These are phyloP conservation scores for Luehdorfia chinensis DNA, from an alignment of 1,140 invertebrate genomes.

Conservation along the genomic window DNA sequence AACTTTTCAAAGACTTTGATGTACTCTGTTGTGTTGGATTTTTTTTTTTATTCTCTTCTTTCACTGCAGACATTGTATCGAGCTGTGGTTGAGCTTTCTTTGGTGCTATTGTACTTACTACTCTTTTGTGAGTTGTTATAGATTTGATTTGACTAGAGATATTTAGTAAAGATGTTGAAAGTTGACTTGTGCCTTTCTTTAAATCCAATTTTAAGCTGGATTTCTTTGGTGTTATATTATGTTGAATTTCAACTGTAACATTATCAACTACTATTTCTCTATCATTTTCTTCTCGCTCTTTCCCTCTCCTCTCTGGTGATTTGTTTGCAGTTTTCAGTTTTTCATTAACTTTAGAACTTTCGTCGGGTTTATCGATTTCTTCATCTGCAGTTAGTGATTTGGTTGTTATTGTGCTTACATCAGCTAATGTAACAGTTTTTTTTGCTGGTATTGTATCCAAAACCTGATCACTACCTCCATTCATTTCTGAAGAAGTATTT, in stretches of 20 bases:
- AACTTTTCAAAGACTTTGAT: constrained; percentile 59
- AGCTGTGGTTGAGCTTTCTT: constrained; percentile 39
- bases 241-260: constrained; percentile 68
- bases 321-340: constrained; percentile 26
- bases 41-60: constrained; percentile 37
- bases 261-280: constrained; percentile 57
- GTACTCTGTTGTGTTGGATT: constrained; percentile 45
- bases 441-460: constrained; percentile 35
- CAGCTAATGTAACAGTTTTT: constrained; percentile 50
- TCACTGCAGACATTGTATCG: constrained; percentile 31
- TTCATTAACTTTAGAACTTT: constrained; percentile 16
- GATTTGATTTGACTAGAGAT: constrained; percentile 73
- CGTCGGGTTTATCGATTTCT: constrained; percentile 28
- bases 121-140: constrained; percentile 66
- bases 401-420: constrained; percentile 63
- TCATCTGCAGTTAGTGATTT: constrained; percentile 52
- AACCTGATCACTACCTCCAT: constrained; percentile 52
- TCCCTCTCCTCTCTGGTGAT: constrained; percentile 28
- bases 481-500: constrained; percentile 48
- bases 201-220: constrained; percentile 64
- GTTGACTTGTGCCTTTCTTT: constrained; percentile 59
- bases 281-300: constrained; percentile 29
- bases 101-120: constrained; percentile 60
- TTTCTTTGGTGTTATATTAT: constrained; percentile 68
- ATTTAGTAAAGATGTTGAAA: constrained; percentile 62